phyloP scores from a whole-genome alignment of 1,140 invertebrate species.

The Colletes latitarsis region DNA sequence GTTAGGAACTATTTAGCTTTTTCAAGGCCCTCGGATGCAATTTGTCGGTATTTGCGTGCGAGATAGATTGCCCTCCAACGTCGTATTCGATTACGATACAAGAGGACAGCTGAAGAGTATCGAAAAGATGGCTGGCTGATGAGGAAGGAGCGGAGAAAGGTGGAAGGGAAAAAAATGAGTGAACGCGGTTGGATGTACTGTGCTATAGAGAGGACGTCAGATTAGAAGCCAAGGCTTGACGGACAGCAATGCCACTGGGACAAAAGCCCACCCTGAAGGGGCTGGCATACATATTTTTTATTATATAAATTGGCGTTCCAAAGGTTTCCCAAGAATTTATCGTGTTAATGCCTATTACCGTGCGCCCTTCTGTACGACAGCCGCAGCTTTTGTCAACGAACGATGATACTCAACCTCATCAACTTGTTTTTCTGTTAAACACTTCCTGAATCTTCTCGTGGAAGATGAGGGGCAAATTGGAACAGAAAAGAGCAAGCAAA shows the following conservation, averaged over 20 bases:
- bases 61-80: constrained; percentile 30
- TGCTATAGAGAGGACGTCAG: constrained; percentile 72
- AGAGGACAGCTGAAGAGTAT: constrained; percentile 59
- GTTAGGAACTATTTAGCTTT: constrained; percentile 28
- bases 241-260: constrained; percentile 61
- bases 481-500: constrained; percentile 2
- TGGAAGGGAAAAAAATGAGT: constrained; percentile 20
- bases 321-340: constrained; percentile 76
- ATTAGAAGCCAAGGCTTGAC: constrained; percentile 79
- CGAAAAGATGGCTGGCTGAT: constrained; percentile 31
- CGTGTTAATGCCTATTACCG: constrained; percentile 76
- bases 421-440: background rate
- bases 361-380: constrained; percentile 31
- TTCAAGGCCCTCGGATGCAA: constrained; percentile 12
- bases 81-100: constrained; percentile 58
- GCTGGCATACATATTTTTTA: constrained; percentile 79
- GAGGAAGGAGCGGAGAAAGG: constrained; percentile 31
- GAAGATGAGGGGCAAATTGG: background rate
- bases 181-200: constrained; percentile 56
- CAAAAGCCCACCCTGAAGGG: constrained; percentile 65
- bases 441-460: background rate
- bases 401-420: constrained; percentile 45
- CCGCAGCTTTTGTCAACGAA: constrained; percentile 22
- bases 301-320: constrained; percentile 77
- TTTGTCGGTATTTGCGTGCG: constrained; percentile 12